Conservation (phyloP, 2,888 invertebrate species). For the Acleris sparsana region DNA sequence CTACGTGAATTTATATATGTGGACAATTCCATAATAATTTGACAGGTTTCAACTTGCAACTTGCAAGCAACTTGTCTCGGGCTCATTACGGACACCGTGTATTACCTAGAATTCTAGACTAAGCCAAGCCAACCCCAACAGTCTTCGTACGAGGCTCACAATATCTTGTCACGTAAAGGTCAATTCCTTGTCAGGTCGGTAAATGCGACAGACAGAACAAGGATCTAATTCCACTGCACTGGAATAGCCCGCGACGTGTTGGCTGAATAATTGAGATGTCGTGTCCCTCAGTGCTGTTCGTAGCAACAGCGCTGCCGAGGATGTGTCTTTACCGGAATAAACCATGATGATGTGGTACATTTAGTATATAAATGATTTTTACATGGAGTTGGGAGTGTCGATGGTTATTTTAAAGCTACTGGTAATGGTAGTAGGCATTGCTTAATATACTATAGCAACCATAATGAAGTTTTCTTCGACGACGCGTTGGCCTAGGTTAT, state of each 20-base stretch:
- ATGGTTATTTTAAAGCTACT: too few species aligned
- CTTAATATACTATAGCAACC: too few species aligned
- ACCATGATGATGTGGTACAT: background rate
- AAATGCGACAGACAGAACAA: slow-evolving; percentile 28
- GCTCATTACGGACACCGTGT: too few species aligned
- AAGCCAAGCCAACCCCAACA: background rate
- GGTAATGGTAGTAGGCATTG: too few species aligned
- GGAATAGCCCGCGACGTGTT: slow-evolving; percentile 28
- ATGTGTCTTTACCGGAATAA: slow-evolving; percentile 9
- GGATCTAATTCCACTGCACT: slow-evolving; percentile 28
- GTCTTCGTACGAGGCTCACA: background rate
- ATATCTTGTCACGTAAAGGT: slow-evolving; percentile 11
- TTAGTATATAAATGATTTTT: too few species aligned
- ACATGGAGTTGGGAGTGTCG: too few species aligned
- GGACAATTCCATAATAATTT: too few species aligned
- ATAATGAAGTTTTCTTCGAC: too few species aligned
- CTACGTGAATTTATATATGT: too few species aligned
- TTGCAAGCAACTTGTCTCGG: too few species aligned
- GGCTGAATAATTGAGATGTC: slow-evolving; percentile 33
- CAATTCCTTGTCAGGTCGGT: slow-evolving; percentile 8
- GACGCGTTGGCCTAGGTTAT: too few species aligned
- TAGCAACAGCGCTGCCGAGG: background rate
- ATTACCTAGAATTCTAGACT: background rate
- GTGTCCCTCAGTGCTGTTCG: slow-evolving; percentile 28
- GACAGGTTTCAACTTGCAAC: too few species aligned